Percentiles rank a stretch among this genome's conserved stretches.
Evolutionary conservation across 2,113 vertebrate genomes (phyloP).

Genomic region (Ellobius talpinus): DNA sequence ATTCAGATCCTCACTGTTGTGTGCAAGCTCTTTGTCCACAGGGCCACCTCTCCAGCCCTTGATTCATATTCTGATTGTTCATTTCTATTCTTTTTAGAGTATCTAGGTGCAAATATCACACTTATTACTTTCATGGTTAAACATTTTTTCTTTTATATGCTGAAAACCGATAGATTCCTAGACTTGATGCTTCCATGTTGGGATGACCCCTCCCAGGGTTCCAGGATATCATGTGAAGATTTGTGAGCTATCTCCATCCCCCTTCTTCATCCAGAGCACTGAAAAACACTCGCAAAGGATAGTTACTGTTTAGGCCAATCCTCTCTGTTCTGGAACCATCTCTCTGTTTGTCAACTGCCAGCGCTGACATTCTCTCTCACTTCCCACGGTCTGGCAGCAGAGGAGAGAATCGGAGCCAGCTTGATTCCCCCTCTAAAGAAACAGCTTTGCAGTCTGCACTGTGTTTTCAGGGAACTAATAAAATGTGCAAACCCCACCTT

Average conservation of each 20-base stretch:
- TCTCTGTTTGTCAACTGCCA: constrained; percentile 82
- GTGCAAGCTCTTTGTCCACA: too few species aligned
- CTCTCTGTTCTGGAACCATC: constrained; percentile 64
- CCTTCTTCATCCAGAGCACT: constrained; percentile 52
- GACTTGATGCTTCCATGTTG: neutral
- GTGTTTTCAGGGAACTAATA: constrained; percentile 67
- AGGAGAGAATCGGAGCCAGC: constrained; percentile 63
- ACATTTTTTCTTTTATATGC: neutral
- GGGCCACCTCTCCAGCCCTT: neutral
- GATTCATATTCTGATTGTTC: rapidly evolving
- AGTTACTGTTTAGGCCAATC: constrained; percentile 33
- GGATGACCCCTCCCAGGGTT: neutral
- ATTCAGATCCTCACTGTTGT: neutral
- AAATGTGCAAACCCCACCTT: constrained; percentile 63
- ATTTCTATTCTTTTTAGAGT: neutral
- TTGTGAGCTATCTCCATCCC: neutral
- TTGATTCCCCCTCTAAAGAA: constrained; percentile 44
- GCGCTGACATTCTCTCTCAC: constrained; percentile 79
- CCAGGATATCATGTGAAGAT: neutral
- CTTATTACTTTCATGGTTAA: neutral
- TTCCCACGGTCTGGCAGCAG: constrained; percentile 81
- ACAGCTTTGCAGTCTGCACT: constrained; percentile 66
- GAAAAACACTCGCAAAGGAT: constrained; percentile 69
- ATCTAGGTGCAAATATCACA: neutral
- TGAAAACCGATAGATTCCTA: neutral